Base-by-base conservation (phyloP, 2,888 invertebrate genomes). In the Thelaira solivaga region DNA sequence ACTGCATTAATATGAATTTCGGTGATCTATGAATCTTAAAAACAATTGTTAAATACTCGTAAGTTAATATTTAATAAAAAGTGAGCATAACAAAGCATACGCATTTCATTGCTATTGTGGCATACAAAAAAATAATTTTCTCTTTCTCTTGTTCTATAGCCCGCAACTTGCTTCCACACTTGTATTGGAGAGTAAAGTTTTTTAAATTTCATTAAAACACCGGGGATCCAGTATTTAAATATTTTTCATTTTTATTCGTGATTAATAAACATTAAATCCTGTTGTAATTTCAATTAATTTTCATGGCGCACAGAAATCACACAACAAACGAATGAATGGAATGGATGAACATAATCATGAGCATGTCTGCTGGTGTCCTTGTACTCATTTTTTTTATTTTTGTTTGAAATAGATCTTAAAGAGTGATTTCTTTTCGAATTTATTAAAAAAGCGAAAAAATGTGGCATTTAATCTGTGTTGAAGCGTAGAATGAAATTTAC, bases 201-300 rank as follows among this genome's bases (percentile, higher is more conserved):
- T 26, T 78, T 69, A 59, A 69, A 74, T 74, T 65, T 69, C 73
- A 78, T 78, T 78, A 65, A 65, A 74, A 41, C 68, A 57, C 64
- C 62, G 45, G 61, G 61, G 41, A 43, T 67, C 34, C 45, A 13
- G 31, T 47, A 47, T 31, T 76, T 53, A 43, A 68, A 41, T 53
- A 47, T 61, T 55, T 41, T 53, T 34, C 36, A 47, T 31, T 69
- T 57, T 59, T 69, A 18, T 78, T 78, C 78, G 78, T 78, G 78
- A 81, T 82, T 82, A 82, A 82, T 81, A 82, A 80, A 80, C 81
- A 81, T 76, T 81, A 79, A 82, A 81, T 73, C n/a, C 71, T 77
- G 75, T 81, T 81, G 79, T 82, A 82, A 81, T 82, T 82, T 82
- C 82, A 82, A 82, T 82, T 82, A 82, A 82, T 82, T 81, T 81